Conservation (phyloP, 1,140 invertebrate species). For the Diachasma alloeum region DNA sequence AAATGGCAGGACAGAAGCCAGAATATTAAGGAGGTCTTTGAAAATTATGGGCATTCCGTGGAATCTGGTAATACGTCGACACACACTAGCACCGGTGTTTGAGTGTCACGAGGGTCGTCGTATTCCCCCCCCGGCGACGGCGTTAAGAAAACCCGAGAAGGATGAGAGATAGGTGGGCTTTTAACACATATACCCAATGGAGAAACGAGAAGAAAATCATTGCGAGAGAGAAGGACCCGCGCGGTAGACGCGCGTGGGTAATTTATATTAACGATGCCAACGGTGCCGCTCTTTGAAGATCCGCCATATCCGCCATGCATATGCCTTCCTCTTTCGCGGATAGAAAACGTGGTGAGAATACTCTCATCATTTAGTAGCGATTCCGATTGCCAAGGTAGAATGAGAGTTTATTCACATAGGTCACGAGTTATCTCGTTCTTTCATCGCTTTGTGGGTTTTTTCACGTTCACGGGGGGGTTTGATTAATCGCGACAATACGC, state of each 20-base stretch:
- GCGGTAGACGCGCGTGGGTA: slow-evolving; percentile 33
- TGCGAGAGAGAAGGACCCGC: neutral
- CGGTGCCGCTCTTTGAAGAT: slow-evolving; percentile 43
- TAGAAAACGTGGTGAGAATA: slow-evolving; percentile 54
- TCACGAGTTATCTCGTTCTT: slow-evolving; percentile 36
- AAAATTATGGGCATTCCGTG: slow-evolving; percentile 62
- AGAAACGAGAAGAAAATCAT: slow-evolving; percentile 12
- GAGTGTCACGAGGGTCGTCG: neutral
- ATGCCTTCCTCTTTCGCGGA: slow-evolving; percentile 16
- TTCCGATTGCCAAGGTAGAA: slow-evolving; percentile 32
- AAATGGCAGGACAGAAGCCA: slow-evolving; percentile 45
- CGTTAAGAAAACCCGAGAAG: neutral
- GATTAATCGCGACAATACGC: too few species aligned
- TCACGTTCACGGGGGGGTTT: too few species aligned
- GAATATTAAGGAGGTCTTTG: slow-evolving; percentile 59
- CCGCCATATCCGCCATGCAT: slow-evolving; percentile 29
- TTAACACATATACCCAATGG: neutral
- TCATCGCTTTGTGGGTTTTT: neutral
- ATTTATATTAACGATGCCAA: slow-evolving; percentile 52
- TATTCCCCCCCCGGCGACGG: neutral
- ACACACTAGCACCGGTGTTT: slow-evolving; percentile 11
- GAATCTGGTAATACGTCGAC: slow-evolving; percentile 55
- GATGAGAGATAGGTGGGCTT: neutral
- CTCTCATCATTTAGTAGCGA: slow-evolving; percentile 56
- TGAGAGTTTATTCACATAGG: slow-evolving; percentile 32